Evolutionary conservation across 2,888 invertebrate genomes (phyloP), one percentile per base, ranked within the genome.

Genomic region (Tribolium freemani): DNA sequence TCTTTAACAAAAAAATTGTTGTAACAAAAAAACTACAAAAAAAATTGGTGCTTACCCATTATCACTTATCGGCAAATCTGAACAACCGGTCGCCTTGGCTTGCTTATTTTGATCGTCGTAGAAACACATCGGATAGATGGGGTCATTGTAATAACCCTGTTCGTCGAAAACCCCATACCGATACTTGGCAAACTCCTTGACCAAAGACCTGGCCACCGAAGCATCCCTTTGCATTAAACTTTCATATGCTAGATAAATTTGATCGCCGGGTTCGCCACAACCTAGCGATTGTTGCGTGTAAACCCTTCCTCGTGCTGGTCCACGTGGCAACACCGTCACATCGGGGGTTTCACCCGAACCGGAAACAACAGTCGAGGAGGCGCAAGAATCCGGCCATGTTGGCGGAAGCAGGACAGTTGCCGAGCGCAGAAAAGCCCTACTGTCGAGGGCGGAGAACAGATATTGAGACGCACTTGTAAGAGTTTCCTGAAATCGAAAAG

Each of bases 101-200:
- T 80, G 78, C 71, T 83, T 84, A 3, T 76, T 79, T 61, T 86
- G 85, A 71, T 86, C 87, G 72, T 86, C 86, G 70, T 85, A 86
- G 71, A 89, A 90, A 77, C 89, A 90, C 70, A 87, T 84, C 0
- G 91, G 91, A 80, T 91, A 91, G 38, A 90, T 87, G 0, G 88
- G 87, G 81, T 91, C 91, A 54, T 87, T 88, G 46, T 84, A 84
- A 79, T 88, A 90, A 0, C 91, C 91, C 72, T 89, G 88, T 82
- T 92, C 92, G 77, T 92, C 91, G 82, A 91, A 92, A 2, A 92
- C 89, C 1, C 92, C 92, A 85, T 91, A 93, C 0, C 92, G 88
- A 79, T 90, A 91, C 85, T 90, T 91, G 3, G 90, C 90, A 88
- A 91, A 92, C 79, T 92, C 90, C 78, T 89, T 89, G 0, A 91